A percentile compares a stretch with the other conserved stretches of the same genome.
Conservation (phyloP, 2,797 vertebrate species). For the Gymnopithys bicolor region DNA sequence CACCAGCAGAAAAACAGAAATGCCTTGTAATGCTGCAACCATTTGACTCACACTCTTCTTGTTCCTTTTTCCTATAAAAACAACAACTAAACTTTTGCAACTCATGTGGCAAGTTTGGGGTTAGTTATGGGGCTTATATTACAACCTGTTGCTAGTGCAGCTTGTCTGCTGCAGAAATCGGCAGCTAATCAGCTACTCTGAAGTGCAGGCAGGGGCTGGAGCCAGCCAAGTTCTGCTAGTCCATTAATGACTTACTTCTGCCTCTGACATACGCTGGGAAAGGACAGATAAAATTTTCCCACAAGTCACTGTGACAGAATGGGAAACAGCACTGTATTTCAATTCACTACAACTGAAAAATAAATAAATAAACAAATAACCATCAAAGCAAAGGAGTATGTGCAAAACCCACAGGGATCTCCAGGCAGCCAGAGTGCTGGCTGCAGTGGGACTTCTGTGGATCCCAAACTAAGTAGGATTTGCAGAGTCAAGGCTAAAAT, state of each 20-base stretch:
- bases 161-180: background rate
- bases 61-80: constrained; percentile 26
- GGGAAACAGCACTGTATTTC: background rate
- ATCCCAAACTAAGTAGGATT: background rate
- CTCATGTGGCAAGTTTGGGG: background rate
- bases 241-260: background rate
- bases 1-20: constrained; percentile 8
- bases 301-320: background rate
- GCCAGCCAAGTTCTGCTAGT: background rate
- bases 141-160: background rate
- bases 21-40: background rate
- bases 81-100: background rate
- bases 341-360: background rate
- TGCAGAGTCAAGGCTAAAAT: background rate
- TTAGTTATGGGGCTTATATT: background rate
- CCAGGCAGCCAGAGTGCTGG: background rate
- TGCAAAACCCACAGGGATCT: background rate
- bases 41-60: background rate
- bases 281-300: background rate
- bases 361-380: background rate
- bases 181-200: background rate
- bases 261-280: background rate
- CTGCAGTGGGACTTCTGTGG: background rate
- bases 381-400: background rate
- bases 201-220: background rate